Conservation (phyloP, 1,140 invertebrate genomes). For the Anastrepha ludens region DNA sequence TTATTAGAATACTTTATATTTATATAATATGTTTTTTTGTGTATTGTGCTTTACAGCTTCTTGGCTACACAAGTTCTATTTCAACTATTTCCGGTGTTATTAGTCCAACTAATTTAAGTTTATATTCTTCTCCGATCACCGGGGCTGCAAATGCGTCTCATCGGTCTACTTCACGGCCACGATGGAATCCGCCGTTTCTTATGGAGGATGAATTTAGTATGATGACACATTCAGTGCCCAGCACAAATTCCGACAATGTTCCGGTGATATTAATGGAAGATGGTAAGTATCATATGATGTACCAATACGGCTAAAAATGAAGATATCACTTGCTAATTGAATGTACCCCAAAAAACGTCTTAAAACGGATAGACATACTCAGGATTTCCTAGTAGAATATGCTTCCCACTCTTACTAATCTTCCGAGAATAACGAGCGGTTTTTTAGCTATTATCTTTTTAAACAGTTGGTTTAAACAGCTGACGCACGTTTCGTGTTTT, state of each 20-base stretch:
- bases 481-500: no score
- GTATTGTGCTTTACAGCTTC: constrained; percentile 80
- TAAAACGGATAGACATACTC: no score
- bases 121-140: constrained; percentile 88
- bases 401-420: no score
- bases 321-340: neutral
- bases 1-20: no score
- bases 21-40: constrained; percentile 26
- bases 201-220: constrained; percentile 96
- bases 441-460: no score
- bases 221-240: constrained; percentile 84
- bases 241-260: constrained; percentile 78
- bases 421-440: no score
- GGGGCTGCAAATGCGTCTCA: constrained; percentile 75
- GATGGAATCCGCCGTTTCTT: constrained; percentile 93
- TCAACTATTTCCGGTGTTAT: constrained; percentile 87
- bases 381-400: no score
- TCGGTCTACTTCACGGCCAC: constrained; percentile 78
- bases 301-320: no score
- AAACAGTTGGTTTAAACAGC: no score
- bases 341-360: neutral
- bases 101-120: constrained; percentile 91
- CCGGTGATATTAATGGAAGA: constrained; percentile 84
- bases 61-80: constrained; percentile 90
- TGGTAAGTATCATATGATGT: constrained; percentile 74